A percentile compares a stretch with the other conserved stretches of the same genome.
phyloP scores from a whole-genome alignment of 2,113 vertebrate genomes.

The Erpornis zantholeuca region DNA sequence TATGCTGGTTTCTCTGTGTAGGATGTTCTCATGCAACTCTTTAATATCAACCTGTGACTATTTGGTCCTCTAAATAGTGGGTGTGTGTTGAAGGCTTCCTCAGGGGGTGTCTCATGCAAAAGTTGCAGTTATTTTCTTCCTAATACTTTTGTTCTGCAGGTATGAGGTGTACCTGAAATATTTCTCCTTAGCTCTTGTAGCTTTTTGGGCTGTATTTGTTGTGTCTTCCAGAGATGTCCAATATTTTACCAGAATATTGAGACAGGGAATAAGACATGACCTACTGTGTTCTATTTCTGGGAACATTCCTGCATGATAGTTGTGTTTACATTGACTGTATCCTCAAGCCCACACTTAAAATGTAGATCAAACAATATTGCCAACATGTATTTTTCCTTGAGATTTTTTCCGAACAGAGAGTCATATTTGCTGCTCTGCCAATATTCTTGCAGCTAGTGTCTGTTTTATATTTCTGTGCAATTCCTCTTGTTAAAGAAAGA shows the following conservation, averaged over 20 bases:
- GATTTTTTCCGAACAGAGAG: neutral
- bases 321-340: neutral
- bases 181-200: neutral
- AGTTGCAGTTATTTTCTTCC: neutral
- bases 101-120: neutral
- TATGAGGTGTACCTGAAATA: neutral
- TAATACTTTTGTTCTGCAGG: neutral
- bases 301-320: neutral
- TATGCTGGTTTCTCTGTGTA: neutral
- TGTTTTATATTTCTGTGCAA: slow-evolving; percentile 28
- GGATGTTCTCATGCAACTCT: neutral
- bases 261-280: neutral
- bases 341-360: neutral
- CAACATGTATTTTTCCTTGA: neutral
- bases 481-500: neutral
- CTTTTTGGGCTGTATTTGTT: neutral
- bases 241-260: neutral
- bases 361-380: slow-evolving; percentile 1
- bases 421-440: slow-evolving; percentile 23
- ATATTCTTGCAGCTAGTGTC: neutral
- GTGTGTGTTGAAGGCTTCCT: neutral
- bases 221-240: neutral
- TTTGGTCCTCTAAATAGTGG: neutral
- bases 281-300: neutral
- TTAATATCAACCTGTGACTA: neutral